These are phyloP conservation scores for Zele albiditarsus DNA, from an alignment of 2,888 invertebrate genomes.

Conservation along the genomic window DNA sequence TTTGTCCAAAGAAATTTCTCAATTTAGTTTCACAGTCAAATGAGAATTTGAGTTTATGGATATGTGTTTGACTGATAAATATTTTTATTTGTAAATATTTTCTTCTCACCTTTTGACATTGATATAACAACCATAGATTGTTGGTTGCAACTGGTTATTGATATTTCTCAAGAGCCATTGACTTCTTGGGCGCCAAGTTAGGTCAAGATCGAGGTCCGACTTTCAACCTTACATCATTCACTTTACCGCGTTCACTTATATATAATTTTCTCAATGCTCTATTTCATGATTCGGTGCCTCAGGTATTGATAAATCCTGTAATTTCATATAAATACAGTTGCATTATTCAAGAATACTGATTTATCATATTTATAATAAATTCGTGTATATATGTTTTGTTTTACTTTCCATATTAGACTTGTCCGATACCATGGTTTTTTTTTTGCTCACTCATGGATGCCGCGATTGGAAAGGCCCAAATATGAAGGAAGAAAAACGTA, in stretches of 20 bases:
- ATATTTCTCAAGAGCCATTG: slow-evolving; percentile 7
- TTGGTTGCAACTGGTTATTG: neutral
- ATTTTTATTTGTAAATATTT: neutral
- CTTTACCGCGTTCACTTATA: neutral
- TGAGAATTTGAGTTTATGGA: neutral
- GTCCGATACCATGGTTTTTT: too few species aligned
- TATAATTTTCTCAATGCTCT: neutral
- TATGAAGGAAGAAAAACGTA: too few species aligned
- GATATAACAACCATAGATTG: neutral
- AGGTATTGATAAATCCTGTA: too few species aligned
- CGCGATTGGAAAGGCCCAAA: too few species aligned
- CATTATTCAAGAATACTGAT: too few species aligned
- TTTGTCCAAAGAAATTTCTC: neutral
- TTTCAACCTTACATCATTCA: slow-evolving; percentile 6
- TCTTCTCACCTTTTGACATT: neutral
- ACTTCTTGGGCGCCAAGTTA: neutral
- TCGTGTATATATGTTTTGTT: too few species aligned
- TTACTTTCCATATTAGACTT: too few species aligned
- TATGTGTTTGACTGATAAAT: neutral
- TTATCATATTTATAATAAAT: too few species aligned
- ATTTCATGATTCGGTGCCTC: neutral
- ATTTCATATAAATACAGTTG: too few species aligned
- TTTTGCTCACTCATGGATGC: too few species aligned
- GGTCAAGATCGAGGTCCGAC: slow-evolving; percentile 2
- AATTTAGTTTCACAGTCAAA: slow-evolving; percentile 4